Base-by-base conservation (phyloP, 2,797 vertebrate genomes). In the Poecilia velifera region DNA sequence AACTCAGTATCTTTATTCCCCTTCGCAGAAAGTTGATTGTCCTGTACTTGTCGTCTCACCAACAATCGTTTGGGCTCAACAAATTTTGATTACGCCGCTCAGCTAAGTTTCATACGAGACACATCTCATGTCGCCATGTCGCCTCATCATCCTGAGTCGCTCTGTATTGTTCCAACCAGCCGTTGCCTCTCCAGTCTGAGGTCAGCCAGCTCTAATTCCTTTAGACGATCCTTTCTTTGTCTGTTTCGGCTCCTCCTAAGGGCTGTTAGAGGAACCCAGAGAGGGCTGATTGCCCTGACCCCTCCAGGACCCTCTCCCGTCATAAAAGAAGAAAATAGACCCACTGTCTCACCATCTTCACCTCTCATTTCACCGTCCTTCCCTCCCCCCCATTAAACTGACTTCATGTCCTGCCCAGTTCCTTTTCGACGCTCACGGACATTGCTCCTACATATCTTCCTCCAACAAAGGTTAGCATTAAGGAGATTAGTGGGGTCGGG, bases 401-500 rank as follows among this genome's bases (percentile, higher is more conserved):
- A 77, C 85, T 86, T 62, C 82, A 84, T 86, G 83, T 87, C 87
- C 55, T 6, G 68, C 81, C 80, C 82, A 49, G 16, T 76, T 90
- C 76, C 77, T 80, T 73, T 20, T 46, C 76, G 84, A 82, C 73
- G 43, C 75, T 39, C 20, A 87, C 86, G 82, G 86, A 83, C 79
- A 82, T 86, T 82, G 74, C 85, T 89, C 88, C 89, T 10, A 18
- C 81, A 74, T 85, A 6, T 72, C 79, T 74, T 82, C 83, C 25
- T 22, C 10, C 6, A 3, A 8, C 22, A 41, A 83, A 81, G 79
- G 68, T 83, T 81, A 62, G 88, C 90, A 86, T 94, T 94, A 95
- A 94, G 91, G 88, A 92, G 93, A 93, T 95, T 93, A 95, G 95
- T 96, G 86, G 91, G 91, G 93, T 91, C 84, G 89, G 90, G 92